These are phyloP conservation scores for Osmerus mordax DNA, from an alignment of 2,113 vertebrate species.

Conservation along the genomic window DNA sequence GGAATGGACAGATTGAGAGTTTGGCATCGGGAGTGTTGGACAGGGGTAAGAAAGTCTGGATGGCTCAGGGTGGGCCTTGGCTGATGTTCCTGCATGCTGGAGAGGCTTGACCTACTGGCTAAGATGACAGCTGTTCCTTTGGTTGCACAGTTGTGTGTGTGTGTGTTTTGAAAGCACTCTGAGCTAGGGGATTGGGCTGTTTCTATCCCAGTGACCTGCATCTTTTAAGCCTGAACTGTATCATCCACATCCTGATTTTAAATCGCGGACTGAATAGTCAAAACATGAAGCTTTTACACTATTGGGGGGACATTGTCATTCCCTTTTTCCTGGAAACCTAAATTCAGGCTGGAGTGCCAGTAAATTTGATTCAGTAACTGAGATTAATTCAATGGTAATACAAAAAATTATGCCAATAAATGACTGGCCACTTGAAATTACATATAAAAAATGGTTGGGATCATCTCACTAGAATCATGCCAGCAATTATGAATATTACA, in stretches of 20 bases:
- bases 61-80: neutral
- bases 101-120: slow-evolving; percentile 13
- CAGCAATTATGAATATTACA: too few relatives aligned
- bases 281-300: neutral
- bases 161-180: slow-evolving; percentile 5
- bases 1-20: too few relatives aligned
- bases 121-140: slow-evolving; percentile 22
- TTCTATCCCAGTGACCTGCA: slow-evolving; percentile 43
- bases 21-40: too few relatives aligned
- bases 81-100: neutral
- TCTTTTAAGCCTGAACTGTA: slow-evolving; percentile 35
- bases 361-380: too few relatives aligned
- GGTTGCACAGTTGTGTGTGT: neutral
- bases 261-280: slow-evolving; percentile 17
- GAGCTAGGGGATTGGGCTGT: slow-evolving; percentile 22
- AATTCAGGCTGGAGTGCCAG: too few relatives aligned
- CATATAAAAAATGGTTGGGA: too few relatives aligned
- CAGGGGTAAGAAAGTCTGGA: neutral
- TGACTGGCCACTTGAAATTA: too few relatives aligned
- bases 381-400: too few relatives aligned
- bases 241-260: slow-evolving; percentile 24
- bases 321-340: neutral
- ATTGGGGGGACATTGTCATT: neutral
- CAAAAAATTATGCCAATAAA: too few relatives aligned
- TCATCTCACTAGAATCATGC: too few relatives aligned